Evolutionary conservation across 2,797 vertebrate species (phyloP).

Genomic region (Falco naumanni): DNA sequence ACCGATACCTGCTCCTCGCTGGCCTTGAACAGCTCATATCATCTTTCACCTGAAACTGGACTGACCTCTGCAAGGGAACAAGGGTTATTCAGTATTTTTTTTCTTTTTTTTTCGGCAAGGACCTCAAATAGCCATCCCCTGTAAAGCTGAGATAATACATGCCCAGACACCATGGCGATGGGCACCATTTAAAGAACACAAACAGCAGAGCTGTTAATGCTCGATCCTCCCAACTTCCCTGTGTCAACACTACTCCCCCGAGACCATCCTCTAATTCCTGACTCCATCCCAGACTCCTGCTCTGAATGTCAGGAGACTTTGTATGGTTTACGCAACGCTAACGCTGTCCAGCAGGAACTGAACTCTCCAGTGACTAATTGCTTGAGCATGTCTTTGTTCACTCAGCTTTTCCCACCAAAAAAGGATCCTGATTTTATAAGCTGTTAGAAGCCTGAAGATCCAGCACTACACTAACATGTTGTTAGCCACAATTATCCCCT

Average conservation of each 20-base stretch:
- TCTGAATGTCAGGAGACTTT: not conserved
- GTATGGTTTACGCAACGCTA: rapidly evolving
- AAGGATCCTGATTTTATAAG: conserved; percentile 21
- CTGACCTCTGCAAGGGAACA: not conserved
- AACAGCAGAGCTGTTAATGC: not conserved
- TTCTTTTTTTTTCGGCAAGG: not conserved
- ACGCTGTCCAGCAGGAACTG: not conserved
- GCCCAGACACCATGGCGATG: not conserved
- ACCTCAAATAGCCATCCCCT: not conserved
- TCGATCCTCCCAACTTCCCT: not conserved
- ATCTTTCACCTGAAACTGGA: not conserved
- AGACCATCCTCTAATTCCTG: not conserved
- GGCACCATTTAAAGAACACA: not conserved
- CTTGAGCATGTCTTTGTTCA: conserved; percentile 19
- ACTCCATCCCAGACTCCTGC: not conserved
- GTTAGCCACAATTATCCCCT: conserved; percentile 56
- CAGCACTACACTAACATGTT: conserved; percentile 23
- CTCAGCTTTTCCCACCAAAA: conserved; percentile 15
- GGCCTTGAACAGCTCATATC: not conserved
- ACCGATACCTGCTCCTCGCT: not conserved
- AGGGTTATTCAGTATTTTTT: not conserved
- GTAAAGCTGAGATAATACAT: not conserved
- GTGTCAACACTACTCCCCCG: not conserved
- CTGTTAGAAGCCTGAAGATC: conserved; percentile 36
- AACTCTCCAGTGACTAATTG: conserved; percentile 32